phyloP scores from a whole-genome alignment of 2,113 vertebrate genomes.

The Gulo gulo region DNA sequence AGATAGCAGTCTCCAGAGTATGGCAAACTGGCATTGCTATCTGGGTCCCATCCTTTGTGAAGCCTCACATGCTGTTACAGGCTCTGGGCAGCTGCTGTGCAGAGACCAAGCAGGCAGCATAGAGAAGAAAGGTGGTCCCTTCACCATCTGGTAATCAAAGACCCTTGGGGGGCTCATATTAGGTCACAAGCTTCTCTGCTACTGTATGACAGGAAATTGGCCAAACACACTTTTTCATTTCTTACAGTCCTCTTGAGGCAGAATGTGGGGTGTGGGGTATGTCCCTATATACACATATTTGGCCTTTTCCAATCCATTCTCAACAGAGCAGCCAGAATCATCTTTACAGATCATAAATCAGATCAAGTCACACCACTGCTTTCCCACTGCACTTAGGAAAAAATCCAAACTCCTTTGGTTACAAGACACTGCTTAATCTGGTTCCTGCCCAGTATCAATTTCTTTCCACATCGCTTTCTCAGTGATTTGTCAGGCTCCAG shows the following conservation, averaged over 20 bases:
- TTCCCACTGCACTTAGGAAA: neutral
- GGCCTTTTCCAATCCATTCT: slow-evolving; percentile 29
- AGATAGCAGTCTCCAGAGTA: neutral
- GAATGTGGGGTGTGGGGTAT: neutral
- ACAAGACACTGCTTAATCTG: neutral
- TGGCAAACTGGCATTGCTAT: neutral
- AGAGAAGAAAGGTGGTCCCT: slow-evolving; percentile 52
- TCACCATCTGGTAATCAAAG: slow-evolving; percentile 72
- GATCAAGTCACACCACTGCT: neutral
- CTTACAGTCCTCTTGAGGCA: neutral
- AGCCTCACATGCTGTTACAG: slow-evolving; percentile 14
- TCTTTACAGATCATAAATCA: slow-evolving; percentile 36
- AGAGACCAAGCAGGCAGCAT: slow-evolving; percentile 42
- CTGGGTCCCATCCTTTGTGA: slow-evolving; percentile 8
- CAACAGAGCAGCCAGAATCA: slow-evolving; percentile 42
- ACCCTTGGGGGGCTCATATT: slow-evolving; percentile 44
- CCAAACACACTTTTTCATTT: neutral
- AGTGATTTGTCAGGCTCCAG: neutral
- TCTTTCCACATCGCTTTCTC: neutral
- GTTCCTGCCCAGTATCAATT: neutral
- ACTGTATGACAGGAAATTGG: slow-evolving; percentile 67
- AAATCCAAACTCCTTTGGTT: neutral
- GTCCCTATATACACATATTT: neutral
- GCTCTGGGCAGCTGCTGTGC: slow-evolving; percentile 61
- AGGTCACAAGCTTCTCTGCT: slow-evolving; percentile 55